phyloP scores from a whole-genome alignment of 2,888 invertebrate species.

The Sarcophaga caerulescens region DNA sequence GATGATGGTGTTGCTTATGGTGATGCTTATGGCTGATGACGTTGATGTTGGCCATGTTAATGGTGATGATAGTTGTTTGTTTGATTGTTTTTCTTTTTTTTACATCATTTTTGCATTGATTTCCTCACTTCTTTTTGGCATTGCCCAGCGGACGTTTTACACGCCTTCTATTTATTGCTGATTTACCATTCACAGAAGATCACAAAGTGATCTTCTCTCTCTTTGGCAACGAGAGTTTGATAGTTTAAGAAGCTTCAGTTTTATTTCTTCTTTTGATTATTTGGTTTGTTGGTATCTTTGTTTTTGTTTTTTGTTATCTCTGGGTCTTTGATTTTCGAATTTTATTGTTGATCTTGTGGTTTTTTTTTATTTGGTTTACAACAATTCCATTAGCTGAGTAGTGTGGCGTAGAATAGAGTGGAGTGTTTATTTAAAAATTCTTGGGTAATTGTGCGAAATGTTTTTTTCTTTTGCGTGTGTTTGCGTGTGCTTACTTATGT shows the following conservation, averaged over 20 bases:
- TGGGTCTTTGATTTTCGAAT: conserved; percentile 1
- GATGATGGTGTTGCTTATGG: conserved; percentile 36
- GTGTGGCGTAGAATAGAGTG: not conserved
- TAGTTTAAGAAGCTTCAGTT: conserved; percentile 13
- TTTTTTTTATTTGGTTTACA: conserved; percentile 29
- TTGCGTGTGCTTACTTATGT: conserved; percentile 29
- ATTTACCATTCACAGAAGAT: conserved; percentile 34
- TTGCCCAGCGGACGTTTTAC: conserved; percentile 64
- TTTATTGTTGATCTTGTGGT: not conserved
- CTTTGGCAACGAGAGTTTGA: not conserved
- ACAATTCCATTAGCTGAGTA: conserved; percentile 62
- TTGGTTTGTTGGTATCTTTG: conserved; percentile 32
- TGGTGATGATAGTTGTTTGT: conserved; percentile 15
- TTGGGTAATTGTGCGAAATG: conserved; percentile 70
- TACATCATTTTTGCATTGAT: conserved; percentile 44
- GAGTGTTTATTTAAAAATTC: conserved; percentile 67
- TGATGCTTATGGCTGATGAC: conserved; percentile 31
- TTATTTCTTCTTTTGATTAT: conserved; percentile 58
- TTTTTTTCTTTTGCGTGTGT: conserved; percentile 35
- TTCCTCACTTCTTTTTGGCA: conserved; percentile 47
- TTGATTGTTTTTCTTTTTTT: conserved; percentile 5
- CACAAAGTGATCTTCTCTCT: conserved; percentile 51
- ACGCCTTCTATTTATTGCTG: conserved; percentile 65
- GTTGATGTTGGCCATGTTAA: conserved; percentile 37
- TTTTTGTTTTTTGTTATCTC: conserved; percentile 31